These are phyloP conservation scores for Monochamus saltuarius DNA, from an alignment of 1,140 invertebrate genomes.

Conservation along the genomic window DNA sequence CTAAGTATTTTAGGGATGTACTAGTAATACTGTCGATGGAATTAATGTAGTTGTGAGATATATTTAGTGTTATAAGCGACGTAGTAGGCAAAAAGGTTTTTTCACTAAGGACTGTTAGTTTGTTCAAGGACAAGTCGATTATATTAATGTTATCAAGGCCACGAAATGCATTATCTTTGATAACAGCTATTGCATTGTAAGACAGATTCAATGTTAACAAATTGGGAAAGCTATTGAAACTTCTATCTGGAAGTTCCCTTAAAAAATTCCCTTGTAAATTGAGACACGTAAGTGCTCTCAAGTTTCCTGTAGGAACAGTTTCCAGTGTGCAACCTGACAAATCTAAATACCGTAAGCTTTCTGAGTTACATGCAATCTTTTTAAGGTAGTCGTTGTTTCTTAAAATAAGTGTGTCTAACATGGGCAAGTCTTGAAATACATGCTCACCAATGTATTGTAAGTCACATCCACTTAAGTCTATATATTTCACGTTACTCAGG, in stretches of 20 bases:
- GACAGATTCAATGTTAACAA: conserved; percentile 66
- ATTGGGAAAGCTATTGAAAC: conserved; percentile 62
- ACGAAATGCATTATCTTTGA: conserved; percentile 59
- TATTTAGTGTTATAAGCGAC: conserved; percentile 58
- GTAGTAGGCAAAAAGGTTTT: conserved; percentile 58
- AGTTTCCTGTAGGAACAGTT: conserved; percentile 59
- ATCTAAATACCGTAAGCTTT: conserved; percentile 60
- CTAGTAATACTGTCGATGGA: conserved; percentile 59
- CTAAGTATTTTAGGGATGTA: conserved; percentile 56
- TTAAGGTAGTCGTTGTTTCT: conserved; percentile 58
- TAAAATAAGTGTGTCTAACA: conserved; percentile 55
- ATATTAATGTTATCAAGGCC: conserved; percentile 45
- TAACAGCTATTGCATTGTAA: conserved; percentile 58
- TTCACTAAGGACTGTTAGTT: conserved; percentile 58
- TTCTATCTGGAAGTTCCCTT: conserved; percentile 55
- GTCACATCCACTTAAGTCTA: conserved; percentile 60
- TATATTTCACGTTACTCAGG: conserved; percentile 55
- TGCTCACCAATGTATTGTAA: conserved; percentile 53
- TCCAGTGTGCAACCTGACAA: conserved; percentile 66
- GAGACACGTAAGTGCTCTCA: conserved; percentile 60
- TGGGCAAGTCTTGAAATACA: conserved; percentile 55
- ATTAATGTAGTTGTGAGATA: conserved; percentile 66
- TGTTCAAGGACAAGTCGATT: conserved; percentile 59
- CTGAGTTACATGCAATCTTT: conserved; percentile 53
- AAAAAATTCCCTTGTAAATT: conserved; percentile 64